phyloP scores from a whole-genome alignment of 1,140 invertebrate species.

The Xylocopa sonorina region DNA sequence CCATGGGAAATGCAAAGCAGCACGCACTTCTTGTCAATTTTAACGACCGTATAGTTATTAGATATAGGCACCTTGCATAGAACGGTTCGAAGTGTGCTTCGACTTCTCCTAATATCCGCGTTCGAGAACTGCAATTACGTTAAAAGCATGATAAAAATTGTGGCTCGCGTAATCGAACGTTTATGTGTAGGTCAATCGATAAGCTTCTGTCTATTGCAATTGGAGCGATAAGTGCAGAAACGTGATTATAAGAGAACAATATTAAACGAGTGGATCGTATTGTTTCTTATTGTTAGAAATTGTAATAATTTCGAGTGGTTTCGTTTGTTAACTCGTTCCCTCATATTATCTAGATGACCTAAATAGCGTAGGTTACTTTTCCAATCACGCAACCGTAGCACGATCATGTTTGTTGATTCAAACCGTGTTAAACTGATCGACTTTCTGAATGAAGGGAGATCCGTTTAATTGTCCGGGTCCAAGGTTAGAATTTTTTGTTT shows the following conservation, averaged over 20 bases:
- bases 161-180: too few species aligned
- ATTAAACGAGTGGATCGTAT: too few species aligned
- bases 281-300: too few species aligned
- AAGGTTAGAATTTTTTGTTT: neutral
- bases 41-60: neutral
- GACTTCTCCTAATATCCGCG: too few species aligned
- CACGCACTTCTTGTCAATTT: neutral
- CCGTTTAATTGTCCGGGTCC: neutral
- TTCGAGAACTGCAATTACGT: slow-evolving; percentile 14
- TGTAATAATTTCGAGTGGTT: neutral
- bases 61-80: neutral
- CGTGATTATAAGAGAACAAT: too few species aligned
- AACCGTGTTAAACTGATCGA: neutral
- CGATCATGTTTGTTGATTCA: neutral
- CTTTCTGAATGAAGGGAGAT: too few species aligned
- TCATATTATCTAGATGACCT: neutral
- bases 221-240: too few species aligned
- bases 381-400: neutral
- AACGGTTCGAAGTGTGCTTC: too few species aligned
- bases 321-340: neutral
- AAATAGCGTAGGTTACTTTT: neutral
- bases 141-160: slow-evolving; percentile 6
- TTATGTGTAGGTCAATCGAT: neutral
- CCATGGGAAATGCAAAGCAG: neutral
- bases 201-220: neutral